A percentile compares a stretch with the other conserved stretches of the same genome.
phyloP scores from a whole-genome alignment of 2,113 vertebrate species.

The Malaclemys terrapin region DNA sequence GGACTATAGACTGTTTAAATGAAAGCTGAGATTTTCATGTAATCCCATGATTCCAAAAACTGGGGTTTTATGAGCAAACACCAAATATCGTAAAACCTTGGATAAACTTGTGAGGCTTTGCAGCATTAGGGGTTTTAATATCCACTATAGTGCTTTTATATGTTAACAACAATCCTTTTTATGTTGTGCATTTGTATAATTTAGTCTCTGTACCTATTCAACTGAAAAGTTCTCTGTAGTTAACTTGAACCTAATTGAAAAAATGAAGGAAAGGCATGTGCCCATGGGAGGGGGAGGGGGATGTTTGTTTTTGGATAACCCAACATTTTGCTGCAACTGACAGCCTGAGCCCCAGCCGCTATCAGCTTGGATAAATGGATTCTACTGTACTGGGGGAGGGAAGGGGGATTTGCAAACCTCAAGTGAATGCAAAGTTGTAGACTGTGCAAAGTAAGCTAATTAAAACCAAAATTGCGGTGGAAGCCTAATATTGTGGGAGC shows the following conservation, averaged over 20 bases:
- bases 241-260: too few species aligned
- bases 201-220: background rate
- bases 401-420: too few species aligned
- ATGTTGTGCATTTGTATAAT: background rate
- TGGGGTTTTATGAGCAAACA: background rate
- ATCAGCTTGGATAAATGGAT: background rate
- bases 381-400: background rate
- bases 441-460: background rate
- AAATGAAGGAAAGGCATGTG: background rate
- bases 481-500: background rate
- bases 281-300: background rate
- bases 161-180: background rate
- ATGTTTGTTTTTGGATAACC: background rate
- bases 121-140: background rate
- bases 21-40: background rate
- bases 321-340: background rate
- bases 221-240: background rate
- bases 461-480: background rate
- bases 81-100: background rate
- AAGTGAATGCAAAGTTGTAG: background rate
- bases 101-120: background rate
- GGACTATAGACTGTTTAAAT: background rate
- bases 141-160: background rate
- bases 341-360: background rate
- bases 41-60: background rate